Conservation (phyloP, 2,888 invertebrate species). For the Campoplex nolae region DNA sequence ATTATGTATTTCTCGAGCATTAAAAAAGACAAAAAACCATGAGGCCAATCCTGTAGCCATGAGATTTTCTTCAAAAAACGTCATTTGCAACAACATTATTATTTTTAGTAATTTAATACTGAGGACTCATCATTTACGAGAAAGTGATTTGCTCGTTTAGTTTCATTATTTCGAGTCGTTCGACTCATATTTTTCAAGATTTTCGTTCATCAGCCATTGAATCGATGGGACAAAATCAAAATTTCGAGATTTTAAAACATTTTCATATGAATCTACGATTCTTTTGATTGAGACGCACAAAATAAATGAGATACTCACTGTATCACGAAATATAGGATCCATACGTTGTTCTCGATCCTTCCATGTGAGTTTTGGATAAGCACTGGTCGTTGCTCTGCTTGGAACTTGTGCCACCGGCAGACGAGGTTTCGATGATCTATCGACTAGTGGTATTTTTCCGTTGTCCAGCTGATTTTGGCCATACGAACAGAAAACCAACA, state of each 20-base stretch:
- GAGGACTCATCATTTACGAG: no score
- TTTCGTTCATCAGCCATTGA: no score
- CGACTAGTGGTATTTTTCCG: slow-evolving; percentile 78
- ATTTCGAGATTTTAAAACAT: no score
- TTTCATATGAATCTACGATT: no score
- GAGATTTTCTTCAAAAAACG: no score
- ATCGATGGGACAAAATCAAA: no score
- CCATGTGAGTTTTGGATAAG: slow-evolving; percentile 71
- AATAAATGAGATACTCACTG: slow-evolving; percentile 71
- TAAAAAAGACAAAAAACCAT: background rate
- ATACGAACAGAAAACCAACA: slow-evolving; percentile 20
- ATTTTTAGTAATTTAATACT: no score
- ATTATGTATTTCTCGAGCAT: background rate
- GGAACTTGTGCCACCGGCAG: slow-evolving; percentile 44
- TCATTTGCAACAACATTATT: no score
- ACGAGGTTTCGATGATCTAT: slow-evolving; percentile 81
- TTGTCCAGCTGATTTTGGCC: slow-evolving; percentile 72
- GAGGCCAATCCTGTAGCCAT: no score
- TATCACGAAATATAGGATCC: slow-evolving; percentile 80
- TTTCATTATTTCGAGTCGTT: no score
- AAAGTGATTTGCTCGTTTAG: no score
- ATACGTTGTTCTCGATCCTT: slow-evolving; percentile 79
- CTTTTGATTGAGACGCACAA: background rate
- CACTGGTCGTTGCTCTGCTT: slow-evolving; percentile 67
- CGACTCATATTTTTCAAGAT: no score